These are phyloP conservation scores for Capreolus pygargus DNA, from an alignment of 2,113 vertebrate species.

Conservation along the genomic window DNA sequence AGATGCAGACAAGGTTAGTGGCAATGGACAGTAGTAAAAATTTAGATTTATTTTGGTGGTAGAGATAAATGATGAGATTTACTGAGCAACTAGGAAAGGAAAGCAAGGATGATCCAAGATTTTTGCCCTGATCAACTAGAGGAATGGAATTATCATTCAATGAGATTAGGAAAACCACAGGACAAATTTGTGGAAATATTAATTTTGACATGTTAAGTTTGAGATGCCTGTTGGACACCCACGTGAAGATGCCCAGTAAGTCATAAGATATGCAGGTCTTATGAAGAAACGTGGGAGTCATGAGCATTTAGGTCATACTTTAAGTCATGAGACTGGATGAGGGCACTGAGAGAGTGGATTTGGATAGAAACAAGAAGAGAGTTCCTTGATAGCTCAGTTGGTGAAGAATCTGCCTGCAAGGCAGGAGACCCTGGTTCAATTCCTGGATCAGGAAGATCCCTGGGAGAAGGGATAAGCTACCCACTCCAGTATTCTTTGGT, in stretches of 20 bases:
- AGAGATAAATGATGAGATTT: background rate
- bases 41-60: background rate
- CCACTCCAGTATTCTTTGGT: background rate
- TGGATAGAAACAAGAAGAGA: background rate
- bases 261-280: background rate
- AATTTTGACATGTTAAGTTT: background rate
- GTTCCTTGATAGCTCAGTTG: background rate
- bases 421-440: background rate
- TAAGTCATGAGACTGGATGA: background rate
- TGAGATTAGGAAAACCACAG: background rate
- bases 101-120: background rate
- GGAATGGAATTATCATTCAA: background rate
- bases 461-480: background rate
- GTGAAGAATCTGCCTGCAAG: background rate
- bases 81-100: background rate
- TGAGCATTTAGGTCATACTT: background rate
- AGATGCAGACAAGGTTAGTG: background rate
- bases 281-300: background rate
- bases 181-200: background rate
- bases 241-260: fast-evolving
- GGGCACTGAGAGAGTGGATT: background rate
- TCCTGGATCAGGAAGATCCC: background rate
- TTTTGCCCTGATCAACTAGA: background rate
- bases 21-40: background rate
- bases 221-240: background rate